Conservation (phyloP, 2,113 vertebrate species). For the Grus americana region DNA sequence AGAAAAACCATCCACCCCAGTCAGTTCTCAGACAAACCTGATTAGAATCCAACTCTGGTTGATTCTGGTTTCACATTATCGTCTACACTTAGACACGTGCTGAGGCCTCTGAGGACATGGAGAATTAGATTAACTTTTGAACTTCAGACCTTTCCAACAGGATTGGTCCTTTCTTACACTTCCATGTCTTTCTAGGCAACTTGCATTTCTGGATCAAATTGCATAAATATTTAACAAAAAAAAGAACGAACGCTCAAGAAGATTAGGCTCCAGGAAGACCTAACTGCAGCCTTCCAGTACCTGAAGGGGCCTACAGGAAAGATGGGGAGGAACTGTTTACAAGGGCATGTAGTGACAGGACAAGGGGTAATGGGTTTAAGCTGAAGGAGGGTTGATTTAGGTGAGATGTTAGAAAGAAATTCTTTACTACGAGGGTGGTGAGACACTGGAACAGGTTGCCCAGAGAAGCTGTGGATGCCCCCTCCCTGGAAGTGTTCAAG, state of each 20-base stretch:
- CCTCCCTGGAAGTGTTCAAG: too few species aligned
- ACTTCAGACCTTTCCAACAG: neutral
- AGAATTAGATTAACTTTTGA: neutral
- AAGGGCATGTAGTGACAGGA: too few species aligned
- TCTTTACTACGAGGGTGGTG: too few species aligned
- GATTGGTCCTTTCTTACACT: neutral
- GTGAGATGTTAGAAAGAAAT: too few species aligned
- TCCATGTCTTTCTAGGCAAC: neutral
- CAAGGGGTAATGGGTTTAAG: too few species aligned
- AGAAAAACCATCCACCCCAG: neutral
- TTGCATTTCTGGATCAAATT: neutral
- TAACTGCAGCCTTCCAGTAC: too few species aligned
- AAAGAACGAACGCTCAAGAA: neutral
- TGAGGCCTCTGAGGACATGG: neutral
- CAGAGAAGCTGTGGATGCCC: too few species aligned
- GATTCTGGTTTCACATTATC: neutral
- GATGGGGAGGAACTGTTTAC: too few species aligned
- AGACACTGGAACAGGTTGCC: too few species aligned
- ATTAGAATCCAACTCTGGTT: neutral
- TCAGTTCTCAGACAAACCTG: neutral
- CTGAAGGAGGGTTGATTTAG: too few species aligned
- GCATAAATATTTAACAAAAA: neutral
- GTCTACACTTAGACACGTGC: neutral
- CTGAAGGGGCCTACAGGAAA: too few species aligned
- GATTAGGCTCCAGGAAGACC: too few species aligned